Evolutionary conservation across 1,140 invertebrate genomes (phyloP).

Genomic region (Microplitis demolitor): DNA sequence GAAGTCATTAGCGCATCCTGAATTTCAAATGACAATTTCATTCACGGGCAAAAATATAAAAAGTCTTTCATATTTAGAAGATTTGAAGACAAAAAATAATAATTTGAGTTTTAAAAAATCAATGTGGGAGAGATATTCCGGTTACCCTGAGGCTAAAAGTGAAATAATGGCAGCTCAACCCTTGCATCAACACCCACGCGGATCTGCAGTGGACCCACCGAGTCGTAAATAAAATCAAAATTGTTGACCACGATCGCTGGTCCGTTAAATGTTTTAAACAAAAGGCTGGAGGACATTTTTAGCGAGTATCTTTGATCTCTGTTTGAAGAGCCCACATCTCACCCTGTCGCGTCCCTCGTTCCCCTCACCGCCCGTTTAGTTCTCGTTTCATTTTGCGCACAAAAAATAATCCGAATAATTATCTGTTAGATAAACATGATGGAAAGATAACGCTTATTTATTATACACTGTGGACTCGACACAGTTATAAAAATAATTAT

Average conservation of each 20-base stretch:
- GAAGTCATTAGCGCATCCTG: too few species aligned
- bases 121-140: too few species aligned
- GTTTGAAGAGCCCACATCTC: slow-evolving; percentile 49
- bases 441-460: too few species aligned
- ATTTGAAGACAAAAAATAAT: too few species aligned
- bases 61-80: too few species aligned
- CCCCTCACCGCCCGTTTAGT: too few species aligned
- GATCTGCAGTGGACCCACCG: slow-evolving; percentile 25
- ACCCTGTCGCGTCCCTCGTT: background rate
- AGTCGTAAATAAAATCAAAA: slow-evolving; percentile 56
- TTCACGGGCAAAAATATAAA: too few species aligned
- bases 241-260: slow-evolving; percentile 34
- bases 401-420: slow-evolving; percentile 55
- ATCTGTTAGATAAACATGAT: slow-evolving; percentile 56
- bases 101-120: too few species aligned
- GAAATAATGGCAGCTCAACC: slow-evolving; percentile 48
- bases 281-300: slow-evolving; percentile 40
- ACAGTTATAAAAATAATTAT: too few species aligned
- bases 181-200: slow-evolving; percentile 45
- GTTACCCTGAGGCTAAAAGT: too few species aligned
- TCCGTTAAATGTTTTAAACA: slow-evolving; percentile 49
- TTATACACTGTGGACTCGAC: too few species aligned
- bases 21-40: too few species aligned
- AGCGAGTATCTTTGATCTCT: slow-evolving; percentile 49
- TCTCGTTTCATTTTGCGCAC: background rate